These are phyloP conservation scores for Varecia variegata DNA, from an alignment of 2,797 vertebrate species.

Conservation along the genomic window DNA sequence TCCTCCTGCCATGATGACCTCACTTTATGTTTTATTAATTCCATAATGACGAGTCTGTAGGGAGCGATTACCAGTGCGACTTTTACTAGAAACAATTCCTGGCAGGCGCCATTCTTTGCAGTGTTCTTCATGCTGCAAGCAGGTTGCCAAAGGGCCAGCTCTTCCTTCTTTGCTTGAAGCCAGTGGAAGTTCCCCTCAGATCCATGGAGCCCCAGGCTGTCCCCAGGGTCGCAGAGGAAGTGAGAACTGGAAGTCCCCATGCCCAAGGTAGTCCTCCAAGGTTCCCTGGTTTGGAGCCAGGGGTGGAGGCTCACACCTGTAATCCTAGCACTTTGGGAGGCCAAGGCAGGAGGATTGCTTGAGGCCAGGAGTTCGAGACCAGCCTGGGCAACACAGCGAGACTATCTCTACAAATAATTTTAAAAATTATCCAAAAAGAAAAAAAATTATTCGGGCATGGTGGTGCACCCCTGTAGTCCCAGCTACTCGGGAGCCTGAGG, in stretches of 20 bases:
- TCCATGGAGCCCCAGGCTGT: no score
- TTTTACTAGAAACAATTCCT: not conserved
- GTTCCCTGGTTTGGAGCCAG: not conserved
- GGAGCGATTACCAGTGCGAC: not conserved
- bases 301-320: not conserved
- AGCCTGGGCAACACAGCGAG: not conserved
- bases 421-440: not conserved
- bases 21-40: not conserved
- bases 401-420: not conserved
- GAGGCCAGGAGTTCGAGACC: not conserved
- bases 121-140: not conserved
- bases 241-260: no score
- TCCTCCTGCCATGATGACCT: not conserved
- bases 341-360: not conserved
- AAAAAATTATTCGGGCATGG: not conserved
- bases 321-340: not conserved
- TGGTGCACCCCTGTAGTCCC: not conserved
- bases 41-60: not conserved
- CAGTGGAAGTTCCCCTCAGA: not conserved
- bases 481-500: not conserved
- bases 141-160: not conserved
- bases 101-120: not conserved
- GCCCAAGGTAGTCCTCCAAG: not conserved
- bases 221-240: not conserved
- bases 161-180: not conserved